These are phyloP conservation scores for Alauda arvensis DNA, from an alignment of 2,797 vertebrate genomes.

Conservation along the genomic window DNA sequence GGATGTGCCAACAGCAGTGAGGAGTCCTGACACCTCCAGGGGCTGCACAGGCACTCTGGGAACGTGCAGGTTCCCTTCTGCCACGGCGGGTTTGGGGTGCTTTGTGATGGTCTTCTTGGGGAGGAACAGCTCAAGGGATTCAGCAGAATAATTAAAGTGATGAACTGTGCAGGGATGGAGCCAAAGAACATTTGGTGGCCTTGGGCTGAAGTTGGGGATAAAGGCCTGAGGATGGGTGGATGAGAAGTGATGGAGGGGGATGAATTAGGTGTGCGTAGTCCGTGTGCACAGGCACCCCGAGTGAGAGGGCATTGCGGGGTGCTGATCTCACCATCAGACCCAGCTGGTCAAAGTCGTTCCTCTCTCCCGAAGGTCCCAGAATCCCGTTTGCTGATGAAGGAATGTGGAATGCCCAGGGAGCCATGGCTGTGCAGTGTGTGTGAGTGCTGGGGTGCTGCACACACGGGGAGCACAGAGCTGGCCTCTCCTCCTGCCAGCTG, in stretches of 20 bases:
- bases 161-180: neutral
- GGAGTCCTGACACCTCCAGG: neutral
- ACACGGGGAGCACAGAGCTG: rapidly evolving
- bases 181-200: neutral
- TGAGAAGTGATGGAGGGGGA: neutral
- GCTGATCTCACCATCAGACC: neutral
- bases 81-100: rapidly evolving
- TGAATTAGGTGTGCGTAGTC: rapidly evolving
- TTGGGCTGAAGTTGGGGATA: neutral
- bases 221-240: neutral
- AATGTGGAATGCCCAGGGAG: neutral
- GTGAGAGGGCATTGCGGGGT: rapidly evolving
- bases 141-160: neutral
- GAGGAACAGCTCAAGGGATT: neutral
- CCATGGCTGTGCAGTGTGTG: rapidly evolving
- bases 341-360: rapidly evolving
- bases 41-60: neutral
- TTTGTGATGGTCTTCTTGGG: neutral
- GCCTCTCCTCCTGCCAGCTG: neutral
- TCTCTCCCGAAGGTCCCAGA: neutral
- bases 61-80: neutral
- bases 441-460: neutral
- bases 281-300: rapidly evolving
- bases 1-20: neutral
- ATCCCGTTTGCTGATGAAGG: neutral